Base-by-base conservation (phyloP, 2,797 vertebrate species). In the Cryptoprocta ferox region DNA sequence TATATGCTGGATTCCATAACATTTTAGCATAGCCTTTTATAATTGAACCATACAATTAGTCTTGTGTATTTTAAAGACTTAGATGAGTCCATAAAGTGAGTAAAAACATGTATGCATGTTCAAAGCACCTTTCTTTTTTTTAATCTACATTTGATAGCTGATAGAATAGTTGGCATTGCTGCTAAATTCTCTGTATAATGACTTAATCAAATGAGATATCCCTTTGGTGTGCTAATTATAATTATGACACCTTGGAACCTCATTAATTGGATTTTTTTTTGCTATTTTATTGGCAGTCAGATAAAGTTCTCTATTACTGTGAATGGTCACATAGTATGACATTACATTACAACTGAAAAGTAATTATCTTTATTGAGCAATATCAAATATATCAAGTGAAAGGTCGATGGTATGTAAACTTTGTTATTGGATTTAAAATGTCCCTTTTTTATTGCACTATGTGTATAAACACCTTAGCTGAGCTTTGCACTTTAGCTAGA, bases 291-390 rank as follows among this genome's bases (percentile, higher is more conserved):
- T 87, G 76, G 75, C 26, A 93, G 39, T 53, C 35, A 86, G 86
- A 63, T 93, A 88, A 93, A 96, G 42, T 91, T 92, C 37, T 94
- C 19, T 87, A 53, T 93, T 97, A 79, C 28, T 26, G 3, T 90
- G 45, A 94, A 75, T 94, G 70, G 39, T 59, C 63, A 93, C 24
- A 92, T 45, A 91, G 65, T 89, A 61, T 95, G 50, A 65, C 18
- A 91, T 89, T 89, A 68, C 42, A 50, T 75, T 84, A 94, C 42
- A 91, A 97, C 30, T 15, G 10, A 90, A 90, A 94, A 94, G 37
- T 87, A 86, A 91, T 94, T 94, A 87, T 87, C 53, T 91, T 96
- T 93, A 86, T 84, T 94, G 63, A 21, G 79, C 68, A 90, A 78
- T 86, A 95, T 89, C 45, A 53, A 85, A 84, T 90, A 80, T 70